Base-by-base conservation (phyloP, 2,797 vertebrate species). In the Melanotaenia parkinsoni region DNA sequence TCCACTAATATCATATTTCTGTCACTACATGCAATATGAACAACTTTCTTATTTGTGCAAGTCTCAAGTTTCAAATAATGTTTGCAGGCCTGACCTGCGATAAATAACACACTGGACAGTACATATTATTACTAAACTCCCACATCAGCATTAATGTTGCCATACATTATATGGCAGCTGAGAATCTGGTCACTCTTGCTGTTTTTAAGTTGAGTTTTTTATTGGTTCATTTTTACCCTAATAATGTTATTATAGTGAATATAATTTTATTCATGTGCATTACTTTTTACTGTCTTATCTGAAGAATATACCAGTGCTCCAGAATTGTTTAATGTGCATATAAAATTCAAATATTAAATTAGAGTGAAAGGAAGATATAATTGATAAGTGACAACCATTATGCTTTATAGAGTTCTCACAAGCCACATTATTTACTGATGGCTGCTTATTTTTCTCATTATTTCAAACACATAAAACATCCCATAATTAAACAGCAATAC, bases 401-500 rank as follows among this genome's bases (percentile, higher is more conserved):
- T 26, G 13, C 12, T 26, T 53, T 22, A 14, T 5, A 26, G 11
- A 13, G 51, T 26, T 26, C 10, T 63, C 22, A n/a, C 20, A 47
- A 58, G 58, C 18, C 33, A 30, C 26, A 51, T 61, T 40, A 38
- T 53, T 59, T 33, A n/a, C 30, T 59, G 30, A 20, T 59, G 22
- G 22, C 18, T 9, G 22, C 33, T 66, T 72, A 51, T 28, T 62
- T 71, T 32, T 64, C 38, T 74, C 62, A 72, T 81, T 13, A n/a
- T 76, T 67, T 80, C 61, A 72, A 38, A 75, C 13, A 18, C 79
- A 80, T 58, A 77, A 63, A 47, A 75, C 50, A 51, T 24, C 6
- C 35, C 67, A 45, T 60, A 75, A 82, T 81, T 77, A 67, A 81
- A 82, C 33, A 67, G 22, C 30, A 54, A 68, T 62, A 73, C 0